Evolutionary conservation across 2,888 invertebrate genomes (phyloP).

Genomic region (Pemphredon lugubris): DNA sequence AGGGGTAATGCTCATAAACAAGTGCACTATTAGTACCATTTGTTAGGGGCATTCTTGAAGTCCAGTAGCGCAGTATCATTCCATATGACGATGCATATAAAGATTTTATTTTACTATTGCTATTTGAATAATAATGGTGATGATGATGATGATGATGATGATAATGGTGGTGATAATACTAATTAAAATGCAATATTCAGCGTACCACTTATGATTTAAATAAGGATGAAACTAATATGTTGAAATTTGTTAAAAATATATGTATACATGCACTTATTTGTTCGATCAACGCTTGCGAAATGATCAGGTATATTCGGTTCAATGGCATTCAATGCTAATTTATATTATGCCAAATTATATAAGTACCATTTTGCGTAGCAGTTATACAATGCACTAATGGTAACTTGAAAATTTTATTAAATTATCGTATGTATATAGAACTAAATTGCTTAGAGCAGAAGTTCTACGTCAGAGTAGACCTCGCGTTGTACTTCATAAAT

Average conservation of each 20-base stretch:
- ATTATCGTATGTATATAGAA: conserved; percentile 35
- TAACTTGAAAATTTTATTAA: conserved; percentile 13
- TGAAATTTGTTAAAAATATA: conserved; percentile 1
- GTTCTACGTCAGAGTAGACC: conserved; percentile 19
- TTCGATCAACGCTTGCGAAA: not conserved
- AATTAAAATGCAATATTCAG: conserved; percentile 21
- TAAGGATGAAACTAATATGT: conserved; percentile 4
- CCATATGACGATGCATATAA: conserved; percentile 14
- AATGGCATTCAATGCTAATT: conserved; percentile 20
- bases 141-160: not conserved
- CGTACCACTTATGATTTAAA: not conserved
- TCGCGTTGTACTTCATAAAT: conserved; percentile 30
- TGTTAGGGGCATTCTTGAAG: conserved; percentile 8
- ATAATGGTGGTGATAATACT: conserved; percentile 4
- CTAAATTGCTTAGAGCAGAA: conserved; percentile 13
- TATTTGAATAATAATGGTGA: conserved; percentile 5
- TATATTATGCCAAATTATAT: conserved; percentile 13
- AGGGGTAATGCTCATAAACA: conserved; percentile 10
- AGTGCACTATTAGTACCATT: not conserved
- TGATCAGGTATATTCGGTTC: conserved; percentile 9
- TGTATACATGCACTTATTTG: not conserved
- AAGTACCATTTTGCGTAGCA: not conserved
- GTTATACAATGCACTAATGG: conserved; percentile 2
- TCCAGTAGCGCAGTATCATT: conserved; percentile 30
- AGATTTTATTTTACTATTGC: conserved; percentile 17